A percentile compares a stretch with the other conserved stretches of the same genome.
phyloP scores from a whole-genome alignment of 2,797 vertebrate genomes.

The Malacoctenus gilli region DNA sequence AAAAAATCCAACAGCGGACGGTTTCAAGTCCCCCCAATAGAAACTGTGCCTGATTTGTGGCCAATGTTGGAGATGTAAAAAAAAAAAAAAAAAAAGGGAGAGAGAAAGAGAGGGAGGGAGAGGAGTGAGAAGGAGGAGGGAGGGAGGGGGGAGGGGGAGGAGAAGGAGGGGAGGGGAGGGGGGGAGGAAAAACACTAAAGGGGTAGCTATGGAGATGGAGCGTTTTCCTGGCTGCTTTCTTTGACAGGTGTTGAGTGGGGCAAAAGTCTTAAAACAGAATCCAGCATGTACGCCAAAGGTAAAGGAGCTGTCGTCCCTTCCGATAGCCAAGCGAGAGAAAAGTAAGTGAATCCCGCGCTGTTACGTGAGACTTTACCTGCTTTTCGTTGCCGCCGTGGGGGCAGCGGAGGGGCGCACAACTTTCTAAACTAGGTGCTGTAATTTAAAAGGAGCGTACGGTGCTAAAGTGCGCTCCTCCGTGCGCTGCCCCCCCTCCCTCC shows the following conservation, averaged over 20 bases:
- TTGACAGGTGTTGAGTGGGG: conserved; percentile 93
- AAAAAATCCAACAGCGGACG: conserved; percentile 82
- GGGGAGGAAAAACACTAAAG: conserved; percentile 85
- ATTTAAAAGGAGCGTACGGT: conserved; percentile 71
- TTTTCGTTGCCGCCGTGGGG: conserved; percentile 47
- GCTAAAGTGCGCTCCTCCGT: conserved; percentile 56
- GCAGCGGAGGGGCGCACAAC: conserved; percentile 71
- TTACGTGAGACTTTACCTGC: conserved; percentile 66
- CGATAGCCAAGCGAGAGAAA: conserved; percentile 94
- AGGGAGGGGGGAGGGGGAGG: conserved; percentile 31
- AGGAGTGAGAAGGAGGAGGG: conserved; percentile 1
- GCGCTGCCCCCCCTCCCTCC: conserved; percentile 39
- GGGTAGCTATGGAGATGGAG: conserved; percentile 93
- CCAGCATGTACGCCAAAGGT: conserved; percentile 96
- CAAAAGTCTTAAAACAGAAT: conserved; percentile 89
- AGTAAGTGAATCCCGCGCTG: conserved; percentile 85
- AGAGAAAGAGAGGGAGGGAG: conserved; percentile 18
- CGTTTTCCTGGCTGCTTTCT: conserved; percentile 88
- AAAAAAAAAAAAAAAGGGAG: conserved; percentile 1
- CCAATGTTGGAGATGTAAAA: conserved; percentile 88
- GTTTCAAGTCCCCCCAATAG: conserved; percentile 93
- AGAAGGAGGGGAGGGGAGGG: conserved; percentile 23
- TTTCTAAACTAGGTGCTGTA: conserved; percentile 77
- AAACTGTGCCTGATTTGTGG: conserved; percentile 90
- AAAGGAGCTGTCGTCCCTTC: conserved; percentile 95